Evolutionary conservation across 92 coral and sea anemone species (phyloP).

Genomic region (Plumapathes pennacea): DNA sequence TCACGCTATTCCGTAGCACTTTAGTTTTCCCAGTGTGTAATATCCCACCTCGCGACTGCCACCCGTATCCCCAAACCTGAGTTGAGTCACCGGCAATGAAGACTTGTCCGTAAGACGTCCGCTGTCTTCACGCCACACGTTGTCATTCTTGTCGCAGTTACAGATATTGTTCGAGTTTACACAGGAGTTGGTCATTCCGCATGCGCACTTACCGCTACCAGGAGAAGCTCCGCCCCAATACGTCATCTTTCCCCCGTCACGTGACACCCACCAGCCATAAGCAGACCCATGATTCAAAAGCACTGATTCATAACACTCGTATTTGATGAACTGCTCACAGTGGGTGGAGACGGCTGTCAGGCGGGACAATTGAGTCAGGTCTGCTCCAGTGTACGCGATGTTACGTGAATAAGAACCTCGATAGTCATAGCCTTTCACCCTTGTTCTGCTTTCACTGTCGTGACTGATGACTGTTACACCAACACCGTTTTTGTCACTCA

Average conservation of each 20-base stretch:
- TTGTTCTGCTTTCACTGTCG: constrained; percentile 47
- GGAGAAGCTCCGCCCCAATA: constrained; percentile 65
- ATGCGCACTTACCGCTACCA: constrained; percentile 53
- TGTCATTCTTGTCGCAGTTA: constrained; percentile 55
- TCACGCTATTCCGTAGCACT: constrained; percentile 34
- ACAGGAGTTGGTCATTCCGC: constrained; percentile 44
- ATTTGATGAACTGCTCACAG: constrained; percentile 61
- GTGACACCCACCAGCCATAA: constrained; percentile 70
- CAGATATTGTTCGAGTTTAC: constrained; percentile 10
- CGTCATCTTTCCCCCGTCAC: constrained; percentile 33
- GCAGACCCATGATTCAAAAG: neutral
- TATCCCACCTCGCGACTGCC: constrained; percentile 9
- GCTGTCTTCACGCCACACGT: constrained; percentile 59
- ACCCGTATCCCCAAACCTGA: constrained; percentile 42
- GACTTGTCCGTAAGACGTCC: constrained; percentile 64
- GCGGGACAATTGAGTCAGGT: constrained; percentile 42
- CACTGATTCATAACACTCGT: constrained; percentile 33
- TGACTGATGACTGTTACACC: constrained; percentile 58
- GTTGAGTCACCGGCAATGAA: constrained; percentile 64
- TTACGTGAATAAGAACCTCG: constrained; percentile 4
- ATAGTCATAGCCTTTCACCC: neutral
- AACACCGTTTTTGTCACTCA: constrained; percentile 19
- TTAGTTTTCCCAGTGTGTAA: constrained; percentile 43
- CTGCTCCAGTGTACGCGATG: constrained; percentile 38
- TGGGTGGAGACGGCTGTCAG: constrained; percentile 37